A percentile compares a stretch with the other conserved stretches of the same genome.
Evolutionary conservation across 1,140 invertebrate genomes (phyloP).

Genomic region (Solenopsis invicta): DNA sequence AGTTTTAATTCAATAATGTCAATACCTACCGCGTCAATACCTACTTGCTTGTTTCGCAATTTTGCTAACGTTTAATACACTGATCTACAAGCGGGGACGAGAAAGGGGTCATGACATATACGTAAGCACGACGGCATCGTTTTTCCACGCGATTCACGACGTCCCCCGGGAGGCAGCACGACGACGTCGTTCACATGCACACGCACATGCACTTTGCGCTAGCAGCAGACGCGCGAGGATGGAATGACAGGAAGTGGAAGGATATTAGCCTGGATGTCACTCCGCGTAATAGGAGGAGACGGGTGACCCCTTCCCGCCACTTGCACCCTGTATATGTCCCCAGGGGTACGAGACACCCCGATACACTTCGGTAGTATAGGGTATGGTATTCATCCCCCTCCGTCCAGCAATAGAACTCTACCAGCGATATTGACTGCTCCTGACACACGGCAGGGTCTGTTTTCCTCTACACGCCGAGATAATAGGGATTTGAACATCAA

Average conservation of each 20-base stretch:
- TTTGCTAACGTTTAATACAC: not conserved
- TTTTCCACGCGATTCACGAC: constrained; percentile 66
- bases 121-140: constrained; percentile 64
- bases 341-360: constrained; percentile 69
- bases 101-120: constrained; percentile 23
- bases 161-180: constrained; percentile 9
- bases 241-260: constrained; percentile 82
- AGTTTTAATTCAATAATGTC: not conserved
- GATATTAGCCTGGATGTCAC: constrained; percentile 84
- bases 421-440: constrained; percentile 66
- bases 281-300: constrained; percentile 76
- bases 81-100: not conserved
- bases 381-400: constrained; percentile 50
- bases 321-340: constrained; percentile 64
- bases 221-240: constrained; percentile 68
- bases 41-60: not conserved
- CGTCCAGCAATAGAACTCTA: constrained; percentile 65
- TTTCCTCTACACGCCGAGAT: constrained; percentile 50
- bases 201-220: constrained; percentile 30
- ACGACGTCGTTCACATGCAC: constrained; percentile 35
- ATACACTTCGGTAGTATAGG: constrained; percentile 63
- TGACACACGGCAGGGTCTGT: constrained; percentile 46
- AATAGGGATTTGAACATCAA: constrained; percentile 53
- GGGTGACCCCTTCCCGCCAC: constrained; percentile 60
- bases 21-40: not conserved